Evolutionary conservation across 2,797 vertebrate species (phyloP).

Genomic region (Hippopotamyrus pictus): DNA sequence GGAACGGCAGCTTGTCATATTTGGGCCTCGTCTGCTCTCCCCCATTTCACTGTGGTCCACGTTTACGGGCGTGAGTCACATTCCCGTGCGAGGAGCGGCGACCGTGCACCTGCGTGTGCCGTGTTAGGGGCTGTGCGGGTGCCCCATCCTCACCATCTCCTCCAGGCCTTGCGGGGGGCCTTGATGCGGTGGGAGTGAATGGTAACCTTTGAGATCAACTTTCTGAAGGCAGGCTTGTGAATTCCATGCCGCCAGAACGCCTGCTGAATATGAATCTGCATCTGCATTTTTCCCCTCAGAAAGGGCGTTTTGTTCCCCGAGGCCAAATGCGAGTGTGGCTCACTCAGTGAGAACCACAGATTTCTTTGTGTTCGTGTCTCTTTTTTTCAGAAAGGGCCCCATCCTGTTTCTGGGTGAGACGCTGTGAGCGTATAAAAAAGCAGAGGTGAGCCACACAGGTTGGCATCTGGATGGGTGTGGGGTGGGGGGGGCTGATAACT

Average conservation of each 20-base stretch:
- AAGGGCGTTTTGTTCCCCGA: conserved; percentile 34
- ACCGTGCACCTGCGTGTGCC: not conserved
- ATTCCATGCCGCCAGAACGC: conserved; percentile 28
- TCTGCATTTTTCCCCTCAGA: conserved; percentile 26
- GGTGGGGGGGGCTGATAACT: not conserved
- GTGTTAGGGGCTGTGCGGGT: not conserved
- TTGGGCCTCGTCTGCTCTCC: not conserved
- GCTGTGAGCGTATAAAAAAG: not conserved
- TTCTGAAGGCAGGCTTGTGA: conserved; percentile 9
- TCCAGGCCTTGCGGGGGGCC: not conserved
- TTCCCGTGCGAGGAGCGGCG: not conserved
- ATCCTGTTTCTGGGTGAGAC: not conserved
- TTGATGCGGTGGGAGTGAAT: not conserved
- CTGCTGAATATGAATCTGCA: conserved; percentile 28
- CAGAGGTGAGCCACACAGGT: conserved; percentile 9
- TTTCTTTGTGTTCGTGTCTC: not conserved
- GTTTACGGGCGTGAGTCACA: not conserved
- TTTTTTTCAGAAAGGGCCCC: not conserved
- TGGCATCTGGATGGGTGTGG: not conserved
- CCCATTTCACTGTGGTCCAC: not conserved
- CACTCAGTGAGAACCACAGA: not conserved
- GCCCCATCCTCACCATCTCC: not conserved
- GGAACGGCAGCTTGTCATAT: not conserved
- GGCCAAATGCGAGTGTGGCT: not conserved
- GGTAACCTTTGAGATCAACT: conserved; percentile 20